Evolutionary conservation across 2,888 invertebrate species (phyloP).

Genomic region (Sicus ferrugineus): DNA sequence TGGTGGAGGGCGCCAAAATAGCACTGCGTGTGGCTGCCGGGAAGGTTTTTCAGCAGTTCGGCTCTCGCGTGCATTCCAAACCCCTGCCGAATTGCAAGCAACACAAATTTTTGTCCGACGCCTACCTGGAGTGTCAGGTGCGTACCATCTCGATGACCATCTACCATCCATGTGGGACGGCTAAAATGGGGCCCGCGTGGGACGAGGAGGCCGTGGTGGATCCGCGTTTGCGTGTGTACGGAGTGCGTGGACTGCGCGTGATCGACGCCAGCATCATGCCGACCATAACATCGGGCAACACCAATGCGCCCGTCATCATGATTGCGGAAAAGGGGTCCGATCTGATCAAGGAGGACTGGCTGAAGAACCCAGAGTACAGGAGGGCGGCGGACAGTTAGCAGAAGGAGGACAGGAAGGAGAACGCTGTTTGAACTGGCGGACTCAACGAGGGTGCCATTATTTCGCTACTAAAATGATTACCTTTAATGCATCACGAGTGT

Average conservation of each 20-base stretch:
- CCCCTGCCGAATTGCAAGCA: constrained; percentile 82
- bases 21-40: constrained; percentile 77
- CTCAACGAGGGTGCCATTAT: constrained; percentile 10
- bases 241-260: constrained; percentile 79
- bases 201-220: constrained; percentile 85
- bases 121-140: constrained; percentile 87
- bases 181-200: constrained; percentile 86
- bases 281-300: constrained; percentile 86
- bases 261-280: constrained; percentile 92
- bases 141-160: constrained; percentile 89
- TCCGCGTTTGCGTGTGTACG: constrained; percentile 78
- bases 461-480: not conserved
- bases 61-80: constrained; percentile 76
- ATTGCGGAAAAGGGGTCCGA: constrained; percentile 89
- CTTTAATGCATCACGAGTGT: not conserved
- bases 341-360: constrained; percentile 86
- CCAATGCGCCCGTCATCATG: constrained; percentile 92
- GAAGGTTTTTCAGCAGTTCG: constrained; percentile 81
- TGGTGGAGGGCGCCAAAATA: constrained; percentile 86
- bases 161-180: constrained; percentile 87
- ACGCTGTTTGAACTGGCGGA: not conserved
- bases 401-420: not conserved
- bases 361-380: constrained; percentile 61
- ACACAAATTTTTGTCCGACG: constrained; percentile 77
- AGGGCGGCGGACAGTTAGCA: constrained; percentile 43